A percentile compares a stretch with the other conserved stretches of the same genome.
Evolutionary conservation across 2,888 invertebrate genomes (phyloP).

Genomic region (Strigamia transsilvanica): DNA sequence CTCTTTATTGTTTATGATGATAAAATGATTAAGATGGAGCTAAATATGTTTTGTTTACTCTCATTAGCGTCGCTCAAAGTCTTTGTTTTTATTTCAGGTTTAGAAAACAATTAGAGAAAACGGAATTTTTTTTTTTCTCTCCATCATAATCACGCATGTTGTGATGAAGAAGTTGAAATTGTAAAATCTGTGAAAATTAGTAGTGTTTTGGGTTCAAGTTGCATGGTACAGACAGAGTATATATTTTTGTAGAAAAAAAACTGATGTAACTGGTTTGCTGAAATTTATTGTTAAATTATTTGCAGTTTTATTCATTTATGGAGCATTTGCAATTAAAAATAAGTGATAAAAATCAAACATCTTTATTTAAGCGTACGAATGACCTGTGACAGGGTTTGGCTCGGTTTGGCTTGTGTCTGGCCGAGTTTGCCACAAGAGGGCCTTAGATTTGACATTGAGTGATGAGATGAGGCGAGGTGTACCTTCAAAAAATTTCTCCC

Average conservation of each 20-base stretch:
- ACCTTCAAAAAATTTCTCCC: conserved; percentile 37
- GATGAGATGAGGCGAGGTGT: conserved; percentile 40
- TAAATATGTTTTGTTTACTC: conserved; percentile 29
- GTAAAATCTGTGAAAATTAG: too few relatives aligned
- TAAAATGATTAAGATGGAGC: conserved; percentile 44
- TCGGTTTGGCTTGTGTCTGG: conserved; percentile 6
- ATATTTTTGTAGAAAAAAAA: too few relatives aligned
- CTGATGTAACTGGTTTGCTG: background rate
- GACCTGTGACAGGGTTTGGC: conserved; percentile 15
- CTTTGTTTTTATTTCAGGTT: conserved; percentile 22
- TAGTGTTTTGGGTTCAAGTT: too few relatives aligned
- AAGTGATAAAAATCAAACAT: background rate
- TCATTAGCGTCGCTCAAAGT: conserved; percentile 35
- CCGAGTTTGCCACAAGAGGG: conserved; percentile 45
- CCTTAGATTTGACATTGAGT: conserved; percentile 38
- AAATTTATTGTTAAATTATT: background rate
- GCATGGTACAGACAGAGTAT: too few relatives aligned
- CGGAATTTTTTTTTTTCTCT: background rate
- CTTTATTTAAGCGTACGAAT: background rate
- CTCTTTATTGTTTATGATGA: conserved; percentile 7
- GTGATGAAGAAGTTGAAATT: background rate
- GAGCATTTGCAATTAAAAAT: background rate
- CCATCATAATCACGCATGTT: background rate
- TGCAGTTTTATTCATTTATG: too few relatives aligned
- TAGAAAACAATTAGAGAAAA: conserved; percentile 4